Conservation (phyloP, 2,113 vertebrate genomes). For the Mobula birostris region DNA sequence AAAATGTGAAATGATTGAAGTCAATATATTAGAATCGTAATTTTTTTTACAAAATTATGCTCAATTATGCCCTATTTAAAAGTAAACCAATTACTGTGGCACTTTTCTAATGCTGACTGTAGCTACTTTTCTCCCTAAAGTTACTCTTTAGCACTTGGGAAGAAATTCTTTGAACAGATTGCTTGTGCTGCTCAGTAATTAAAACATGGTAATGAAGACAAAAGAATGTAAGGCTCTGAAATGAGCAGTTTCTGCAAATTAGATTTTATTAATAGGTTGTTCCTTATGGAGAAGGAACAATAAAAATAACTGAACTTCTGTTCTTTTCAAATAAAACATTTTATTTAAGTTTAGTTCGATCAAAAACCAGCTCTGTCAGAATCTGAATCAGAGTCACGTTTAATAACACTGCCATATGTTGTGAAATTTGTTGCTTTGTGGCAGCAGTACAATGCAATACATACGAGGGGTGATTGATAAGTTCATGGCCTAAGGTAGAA, state of each 20-base stretch:
- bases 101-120: background rate
- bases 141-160: background rate
- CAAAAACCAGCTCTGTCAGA: too few species aligned
- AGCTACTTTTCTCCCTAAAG: background rate
- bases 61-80: background rate
- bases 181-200: background rate
- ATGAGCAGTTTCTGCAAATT: background rate
- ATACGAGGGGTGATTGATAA: too few species aligned
- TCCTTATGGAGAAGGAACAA: background rate
- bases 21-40: background rate
- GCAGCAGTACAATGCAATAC: too few species aligned
- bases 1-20: background rate
- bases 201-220: background rate
- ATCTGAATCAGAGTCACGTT: too few species aligned
- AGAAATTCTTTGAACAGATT: slow-evolving; percentile 17
- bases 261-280: slow-evolving; percentile 24
- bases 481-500: too few species aligned
- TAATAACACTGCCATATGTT: too few species aligned
- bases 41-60: background rate
- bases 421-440: too few species aligned
- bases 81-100: slow-evolving; percentile 15
- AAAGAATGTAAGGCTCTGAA: slow-evolving; percentile 10
- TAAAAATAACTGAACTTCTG: background rate
- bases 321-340: background rate
- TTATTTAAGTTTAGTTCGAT: background rate